phyloP scores from a whole-genome alignment of 2,797 vertebrate genomes.

The Pangasius larnaudii region DNA sequence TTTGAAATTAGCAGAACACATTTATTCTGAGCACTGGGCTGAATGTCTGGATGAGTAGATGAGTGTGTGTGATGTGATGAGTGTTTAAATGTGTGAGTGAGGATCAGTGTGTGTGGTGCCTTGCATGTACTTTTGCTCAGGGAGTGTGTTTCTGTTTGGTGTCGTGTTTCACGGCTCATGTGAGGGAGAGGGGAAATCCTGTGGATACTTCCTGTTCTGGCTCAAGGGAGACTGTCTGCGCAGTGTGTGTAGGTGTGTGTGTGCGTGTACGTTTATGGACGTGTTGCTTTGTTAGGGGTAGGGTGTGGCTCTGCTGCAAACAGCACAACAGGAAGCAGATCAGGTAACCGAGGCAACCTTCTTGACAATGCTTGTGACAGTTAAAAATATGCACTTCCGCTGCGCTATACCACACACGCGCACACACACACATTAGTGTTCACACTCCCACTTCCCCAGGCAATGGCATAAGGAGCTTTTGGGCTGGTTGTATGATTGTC shows the following conservation, averaged over 20 bases:
- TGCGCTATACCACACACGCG: conserved; percentile 3
- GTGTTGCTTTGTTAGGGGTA: conserved; percentile 48
- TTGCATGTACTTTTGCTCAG: conserved; percentile 34
- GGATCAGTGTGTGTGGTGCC: conserved; percentile 4
- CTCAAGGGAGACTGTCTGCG: conserved; percentile 59
- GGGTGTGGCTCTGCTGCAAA: conserved; percentile 51
- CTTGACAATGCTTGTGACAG: conserved; percentile 48
- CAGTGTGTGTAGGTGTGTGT: conserved; percentile 26
- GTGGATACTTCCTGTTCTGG: conserved; percentile 66
- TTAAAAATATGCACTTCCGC: conserved; percentile 46
- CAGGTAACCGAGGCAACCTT: conserved; percentile 48
- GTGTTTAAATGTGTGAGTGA: background rate
- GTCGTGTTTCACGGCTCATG: conserved; percentile 61
- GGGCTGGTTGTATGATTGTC: conserved; percentile 33
- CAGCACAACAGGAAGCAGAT: conserved; percentile 60
- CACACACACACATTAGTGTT: background rate
- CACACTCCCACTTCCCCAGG: conserved; percentile 46
- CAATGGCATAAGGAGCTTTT: conserved; percentile 30
- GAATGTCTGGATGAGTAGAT: conserved; percentile 3
- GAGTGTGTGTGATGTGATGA: conserved; percentile 19
- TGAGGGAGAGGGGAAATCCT: conserved; percentile 64
- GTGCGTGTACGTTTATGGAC: conserved; percentile 33
- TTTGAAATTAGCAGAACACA: conserved; percentile 20
- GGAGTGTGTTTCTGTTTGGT: conserved; percentile 56
- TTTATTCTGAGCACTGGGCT: conserved; percentile 5